phyloP scores from a whole-genome alignment of 2,797 vertebrate species.

The Zenarchopterus dispar region DNA sequence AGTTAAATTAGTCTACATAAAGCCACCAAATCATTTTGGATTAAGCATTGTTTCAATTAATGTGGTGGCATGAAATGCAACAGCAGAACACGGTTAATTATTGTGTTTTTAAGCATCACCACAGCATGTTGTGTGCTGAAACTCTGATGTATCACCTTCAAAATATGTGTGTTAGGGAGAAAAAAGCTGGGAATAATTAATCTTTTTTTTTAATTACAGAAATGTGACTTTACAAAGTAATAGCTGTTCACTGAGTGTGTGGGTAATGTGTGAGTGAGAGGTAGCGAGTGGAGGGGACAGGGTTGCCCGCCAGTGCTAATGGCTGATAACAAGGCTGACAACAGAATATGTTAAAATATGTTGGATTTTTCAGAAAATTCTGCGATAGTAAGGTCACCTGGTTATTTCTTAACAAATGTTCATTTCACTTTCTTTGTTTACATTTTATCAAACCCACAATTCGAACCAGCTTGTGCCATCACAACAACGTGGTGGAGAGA shows the following conservation, averaged over 20 bases:
- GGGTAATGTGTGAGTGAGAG: neutral
- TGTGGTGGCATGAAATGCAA: slow-evolving; percentile 30
- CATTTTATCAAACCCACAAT: no score
- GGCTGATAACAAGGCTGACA: neutral
- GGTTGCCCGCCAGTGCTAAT: neutral
- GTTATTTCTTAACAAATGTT: no score
- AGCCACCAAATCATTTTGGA: slow-evolving; percentile 36
- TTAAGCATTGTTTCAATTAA: slow-evolving; percentile 31
- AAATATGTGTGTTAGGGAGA: slow-evolving; percentile 9
- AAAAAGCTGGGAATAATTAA: slow-evolving; percentile 14
- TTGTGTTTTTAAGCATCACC: slow-evolving; percentile 29
- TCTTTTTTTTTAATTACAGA: slow-evolving; percentile 20
- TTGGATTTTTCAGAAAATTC: no score
- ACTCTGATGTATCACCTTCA: slow-evolving; percentile 6
- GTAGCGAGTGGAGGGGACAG: neutral
- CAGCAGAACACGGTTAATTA: slow-evolving; percentile 32
- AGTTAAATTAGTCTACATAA: slow-evolving; percentile 38
- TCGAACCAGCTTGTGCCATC: no score
- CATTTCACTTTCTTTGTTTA: no score
- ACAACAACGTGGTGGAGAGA: no score
- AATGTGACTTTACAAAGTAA: slow-evolving; percentile 13
- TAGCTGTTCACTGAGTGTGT: slow-evolving; percentile 1
- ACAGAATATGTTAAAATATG: neutral
- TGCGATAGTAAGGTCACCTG: no score
- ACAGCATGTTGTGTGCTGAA: slow-evolving; percentile 9